Conservation (phyloP, 2,888 invertebrate genomes). For the Rutpela maculata region DNA sequence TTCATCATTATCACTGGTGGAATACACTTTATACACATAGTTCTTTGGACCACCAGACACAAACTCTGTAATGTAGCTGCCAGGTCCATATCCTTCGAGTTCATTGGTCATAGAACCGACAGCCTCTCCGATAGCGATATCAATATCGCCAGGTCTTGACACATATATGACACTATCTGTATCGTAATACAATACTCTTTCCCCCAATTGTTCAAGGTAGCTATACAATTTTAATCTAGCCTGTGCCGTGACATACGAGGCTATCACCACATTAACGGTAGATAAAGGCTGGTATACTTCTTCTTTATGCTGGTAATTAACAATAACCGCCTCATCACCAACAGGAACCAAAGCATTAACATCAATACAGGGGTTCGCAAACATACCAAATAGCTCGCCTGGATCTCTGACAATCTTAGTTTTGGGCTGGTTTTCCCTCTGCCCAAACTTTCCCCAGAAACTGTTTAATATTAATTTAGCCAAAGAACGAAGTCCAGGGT, state of each 20-base stretch:
- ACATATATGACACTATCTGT: conserved; percentile 68
- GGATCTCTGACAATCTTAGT: conserved; percentile 27
- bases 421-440: conserved; percentile 35
- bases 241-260: conserved; percentile 14
- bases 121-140: conserved; percentile 64
- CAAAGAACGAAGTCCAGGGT: conserved; percentile 19
- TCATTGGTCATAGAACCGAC: conserved; percentile 70
- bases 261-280: conserved; percentile 25
- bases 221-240: conserved; percentile 23
- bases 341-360: conserved; percentile 9
- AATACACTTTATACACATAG: conserved; percentile 62
- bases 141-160: conserved; percentile 48
- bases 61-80: conserved; percentile 64
- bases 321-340: not conserved
- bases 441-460: conserved; percentile 27
- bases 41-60: conserved; percentile 69
- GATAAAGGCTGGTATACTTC: not conserved
- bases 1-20: not conserved
- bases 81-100: conserved; percentile 61
- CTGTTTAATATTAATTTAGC: conserved; percentile 20
- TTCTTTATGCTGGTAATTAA: conserved; percentile 22
- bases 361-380: not conserved
- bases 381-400: conserved; percentile 19
- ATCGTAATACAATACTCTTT: conserved; percentile 63
- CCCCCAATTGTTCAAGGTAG: no score